These are phyloP conservation scores for Pao palembangensis DNA, from an alignment of 2,113 vertebrate genomes.

Conservation along the genomic window DNA sequence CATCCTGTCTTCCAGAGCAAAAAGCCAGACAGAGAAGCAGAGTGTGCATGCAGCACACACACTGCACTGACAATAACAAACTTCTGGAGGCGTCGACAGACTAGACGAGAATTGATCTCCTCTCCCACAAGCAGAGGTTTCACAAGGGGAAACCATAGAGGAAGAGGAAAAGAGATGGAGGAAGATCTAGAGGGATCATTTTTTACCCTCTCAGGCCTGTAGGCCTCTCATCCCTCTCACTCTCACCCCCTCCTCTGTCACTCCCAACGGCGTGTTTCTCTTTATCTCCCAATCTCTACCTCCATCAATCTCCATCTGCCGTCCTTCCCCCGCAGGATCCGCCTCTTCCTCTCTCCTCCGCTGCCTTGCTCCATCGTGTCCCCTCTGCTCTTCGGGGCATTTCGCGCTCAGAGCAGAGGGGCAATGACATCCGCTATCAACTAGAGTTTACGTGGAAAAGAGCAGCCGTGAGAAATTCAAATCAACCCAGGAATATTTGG, in stretches of 20 bases:
- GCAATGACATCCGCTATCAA: conserved; percentile 26
- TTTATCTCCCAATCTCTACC: conserved; percentile 65
- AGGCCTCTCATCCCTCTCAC: conserved; percentile 32
- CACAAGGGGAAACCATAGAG: conserved; percentile 35
- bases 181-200: conserved; percentile 60
- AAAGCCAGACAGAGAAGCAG: conserved; percentile 34
- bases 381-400: conserved; percentile 42
- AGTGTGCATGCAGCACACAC: conserved; percentile 24
- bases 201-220: conserved; percentile 36
- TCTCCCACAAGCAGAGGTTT: conserved; percentile 67
- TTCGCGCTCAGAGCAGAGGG: conserved; percentile 36
- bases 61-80: conserved; percentile 53
- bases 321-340: conserved; percentile 53
- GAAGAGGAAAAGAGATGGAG: conserved; percentile 38
- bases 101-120: conserved; percentile 77
- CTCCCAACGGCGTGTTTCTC: conserved; percentile 67
- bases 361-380: conserved; percentile 26
- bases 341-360: conserved; percentile 35
- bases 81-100: conserved; percentile 73
- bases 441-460: conserved; percentile 24
- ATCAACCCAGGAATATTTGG: conserved; percentile 26
- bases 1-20: conserved; percentile 48
- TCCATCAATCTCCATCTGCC: conserved; percentile 71
- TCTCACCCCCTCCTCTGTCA: conserved; percentile 51
- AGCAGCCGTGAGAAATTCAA: conserved; percentile 6